Evolutionary conservation across 1,140 invertebrate genomes (phyloP).

Genomic region (Aphidius ervi): DNA sequence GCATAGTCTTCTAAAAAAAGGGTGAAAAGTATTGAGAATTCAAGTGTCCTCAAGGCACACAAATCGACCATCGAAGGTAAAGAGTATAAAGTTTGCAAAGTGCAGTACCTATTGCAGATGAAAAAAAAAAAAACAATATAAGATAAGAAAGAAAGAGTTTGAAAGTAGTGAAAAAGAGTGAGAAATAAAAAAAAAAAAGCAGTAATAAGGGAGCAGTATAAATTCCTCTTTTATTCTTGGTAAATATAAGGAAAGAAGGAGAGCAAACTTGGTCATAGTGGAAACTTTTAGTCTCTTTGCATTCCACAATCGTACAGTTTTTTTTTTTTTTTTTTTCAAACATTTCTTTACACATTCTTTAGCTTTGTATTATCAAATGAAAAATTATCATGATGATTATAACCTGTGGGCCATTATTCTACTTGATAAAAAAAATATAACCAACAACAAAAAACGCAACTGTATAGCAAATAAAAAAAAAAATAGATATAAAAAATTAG

Average conservation of each 20-base stretch:
- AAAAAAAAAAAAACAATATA: background rate
- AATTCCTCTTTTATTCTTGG: too few species aligned
- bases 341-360: background rate
- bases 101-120: too few species aligned
- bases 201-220: too few species aligned
- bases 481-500: too few species aligned
- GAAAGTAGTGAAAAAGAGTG: background rate
- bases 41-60: slow-evolving; percentile 3
- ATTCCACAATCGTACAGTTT: slow-evolving; percentile 6
- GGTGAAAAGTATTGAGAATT: slow-evolving; percentile 7
- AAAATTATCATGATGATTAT: background rate
- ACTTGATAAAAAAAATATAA: too few species aligned
- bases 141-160: too few species aligned
- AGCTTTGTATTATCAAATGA: background rate
- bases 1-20: background rate
- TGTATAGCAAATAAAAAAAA: too few species aligned
- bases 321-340: background rate
- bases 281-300: slow-evolving; percentile 12
- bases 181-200: too few species aligned
- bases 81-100: too few species aligned
- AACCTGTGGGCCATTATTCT: too few species aligned
- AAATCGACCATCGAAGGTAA: background rate
- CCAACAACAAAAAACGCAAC: too few species aligned
- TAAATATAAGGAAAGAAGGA: slow-evolving; percentile 24
- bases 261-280: slow-evolving; percentile 8